Evolutionary conservation across 2,797 vertebrate species (phyloP).

Genomic region (Salmo trutta): DNA sequence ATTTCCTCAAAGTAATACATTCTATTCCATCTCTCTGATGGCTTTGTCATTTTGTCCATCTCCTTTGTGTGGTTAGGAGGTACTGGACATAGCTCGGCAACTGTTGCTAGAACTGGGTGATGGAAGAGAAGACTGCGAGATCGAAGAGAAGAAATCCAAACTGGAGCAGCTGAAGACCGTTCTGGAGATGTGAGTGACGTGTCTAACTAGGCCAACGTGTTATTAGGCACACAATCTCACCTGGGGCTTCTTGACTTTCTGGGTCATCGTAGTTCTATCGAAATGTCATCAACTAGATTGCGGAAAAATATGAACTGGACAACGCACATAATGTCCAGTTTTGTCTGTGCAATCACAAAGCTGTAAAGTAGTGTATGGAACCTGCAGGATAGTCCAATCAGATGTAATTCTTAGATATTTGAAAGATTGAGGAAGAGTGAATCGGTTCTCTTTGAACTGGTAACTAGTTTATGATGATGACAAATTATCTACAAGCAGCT

Average conservation of each 20-base stretch:
- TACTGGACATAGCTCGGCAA: slow-evolving; percentile 93
- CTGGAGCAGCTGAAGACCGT: slow-evolving; percentile 97
- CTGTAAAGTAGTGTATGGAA: background rate
- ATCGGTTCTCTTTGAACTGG: background rate
- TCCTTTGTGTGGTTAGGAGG: slow-evolving; percentile 78
- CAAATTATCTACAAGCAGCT: too few species aligned
- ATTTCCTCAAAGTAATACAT: background rate
- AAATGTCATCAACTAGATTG: background rate
- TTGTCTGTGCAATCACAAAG: background rate
- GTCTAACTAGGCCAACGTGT: slow-evolving; percentile 36
- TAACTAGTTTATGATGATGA: too few species aligned
- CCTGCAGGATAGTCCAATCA: background rate
- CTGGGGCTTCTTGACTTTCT: slow-evolving; percentile 9
- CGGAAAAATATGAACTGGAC: background rate
- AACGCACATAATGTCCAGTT: background rate
- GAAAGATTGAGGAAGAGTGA: background rate
- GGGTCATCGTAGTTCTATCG: background rate
- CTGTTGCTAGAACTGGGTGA: slow-evolving; percentile 86
- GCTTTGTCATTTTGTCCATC: background rate
- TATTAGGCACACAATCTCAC: background rate
- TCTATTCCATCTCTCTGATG: background rate
- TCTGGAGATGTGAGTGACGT: slow-evolving; percentile 90
- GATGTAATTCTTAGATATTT: background rate
- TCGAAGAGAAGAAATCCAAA: slow-evolving; percentile 94
- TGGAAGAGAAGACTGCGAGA: slow-evolving; percentile 78